Base-by-base conservation (phyloP, 2,888 invertebrate genomes). In the Ptychoptera contaminata region DNA sequence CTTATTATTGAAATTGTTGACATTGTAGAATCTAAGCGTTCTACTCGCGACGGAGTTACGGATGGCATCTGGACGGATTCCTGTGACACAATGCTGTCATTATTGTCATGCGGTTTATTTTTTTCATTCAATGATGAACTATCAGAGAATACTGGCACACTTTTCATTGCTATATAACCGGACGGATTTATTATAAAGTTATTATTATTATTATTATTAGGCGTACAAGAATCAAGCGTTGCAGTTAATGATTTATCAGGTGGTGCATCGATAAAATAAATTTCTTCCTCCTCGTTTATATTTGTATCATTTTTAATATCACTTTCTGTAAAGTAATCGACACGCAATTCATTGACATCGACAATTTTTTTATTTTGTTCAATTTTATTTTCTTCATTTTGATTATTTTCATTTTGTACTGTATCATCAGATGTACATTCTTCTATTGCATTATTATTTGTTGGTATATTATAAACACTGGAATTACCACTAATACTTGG, bases 281-380 rank as follows among this genome's bases (percentile, higher is more conserved):
- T 50, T n/a, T 40, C 44, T 38, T 52, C 47, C 29, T 48, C 49
- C 16, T 47, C 40, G 8, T 31, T 10, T 11, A 14, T 10, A 39
- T 46, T 35, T 23, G 23, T 14, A 16, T 50, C 51, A 3, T 62
- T 62, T 31, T 55, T 51, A 34, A 61, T 56, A 51, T 65, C 65
- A 47, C 61, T 63, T 50, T 63, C 61, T 29, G 62, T 63, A 45
- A 62, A 65, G 50, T 64, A 63, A 42, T 62, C 62, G 7, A 58
- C 57, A 45, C 61, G 61, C 38, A 53, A 56, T 11, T 60, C 58
- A 56, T 39, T 44, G 9, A 43, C 46, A 31, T 46, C 38, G 4
- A 37, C 40, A 16, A 37, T 36, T 11, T 16, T 8, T 34, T 29
- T 3, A n/a, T n/a, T n/a, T n/a, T n/a, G n/a, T n/a, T n/a, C 12